Evolutionary conservation across 1,140 invertebrate species (phyloP).

Genomic region (Zaprionus taronus): DNA sequence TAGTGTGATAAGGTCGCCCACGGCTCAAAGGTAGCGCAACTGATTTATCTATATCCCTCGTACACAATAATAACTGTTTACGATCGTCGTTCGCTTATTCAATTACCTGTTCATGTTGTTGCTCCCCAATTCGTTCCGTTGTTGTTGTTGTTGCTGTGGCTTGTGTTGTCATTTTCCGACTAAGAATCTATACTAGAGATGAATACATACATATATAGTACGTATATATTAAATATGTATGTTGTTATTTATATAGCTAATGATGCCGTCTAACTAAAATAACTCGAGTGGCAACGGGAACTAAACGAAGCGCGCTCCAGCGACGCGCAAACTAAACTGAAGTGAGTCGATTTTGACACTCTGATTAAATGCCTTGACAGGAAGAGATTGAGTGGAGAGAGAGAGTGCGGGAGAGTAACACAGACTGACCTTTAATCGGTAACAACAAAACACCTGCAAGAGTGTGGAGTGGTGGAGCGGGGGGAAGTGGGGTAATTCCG

Average conservation of each 20-base stretch:
- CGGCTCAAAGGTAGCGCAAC: constrained; percentile 39
- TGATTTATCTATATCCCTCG: constrained; percentile 10
- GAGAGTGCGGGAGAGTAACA: not conserved
- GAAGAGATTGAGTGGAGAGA: not conserved
- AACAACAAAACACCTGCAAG: constrained; percentile 15
- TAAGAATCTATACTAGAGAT: not conserved
- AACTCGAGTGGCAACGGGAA: not conserved
- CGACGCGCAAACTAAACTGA: constrained; percentile 57
- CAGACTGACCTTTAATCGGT: constrained; percentile 44
- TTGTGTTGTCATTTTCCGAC: constrained; percentile 22
- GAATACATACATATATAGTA: constrained; percentile 14
- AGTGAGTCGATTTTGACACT: constrained; percentile 21
- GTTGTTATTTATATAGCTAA: not conserved
- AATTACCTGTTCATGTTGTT: constrained; percentile 35
- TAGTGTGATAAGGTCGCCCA: constrained; percentile 44
- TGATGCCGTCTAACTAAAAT: not conserved
- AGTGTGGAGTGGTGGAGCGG: not conserved
- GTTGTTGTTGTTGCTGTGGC: constrained; percentile 5
- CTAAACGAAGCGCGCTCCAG: constrained; percentile 15
- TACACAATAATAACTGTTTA: constrained; percentile 50
- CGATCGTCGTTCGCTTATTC: constrained; percentile 28
- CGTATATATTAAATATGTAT: constrained; percentile 18
- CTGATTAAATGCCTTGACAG: constrained; percentile 49
- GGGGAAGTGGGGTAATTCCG: not conserved
- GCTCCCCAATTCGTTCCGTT: not conserved